A percentile compares a stretch with the other conserved stretches of the same genome.
Evolutionary conservation across 2,888 invertebrate species (phyloP).

Genomic region (Eupithecia insigniata): DNA sequence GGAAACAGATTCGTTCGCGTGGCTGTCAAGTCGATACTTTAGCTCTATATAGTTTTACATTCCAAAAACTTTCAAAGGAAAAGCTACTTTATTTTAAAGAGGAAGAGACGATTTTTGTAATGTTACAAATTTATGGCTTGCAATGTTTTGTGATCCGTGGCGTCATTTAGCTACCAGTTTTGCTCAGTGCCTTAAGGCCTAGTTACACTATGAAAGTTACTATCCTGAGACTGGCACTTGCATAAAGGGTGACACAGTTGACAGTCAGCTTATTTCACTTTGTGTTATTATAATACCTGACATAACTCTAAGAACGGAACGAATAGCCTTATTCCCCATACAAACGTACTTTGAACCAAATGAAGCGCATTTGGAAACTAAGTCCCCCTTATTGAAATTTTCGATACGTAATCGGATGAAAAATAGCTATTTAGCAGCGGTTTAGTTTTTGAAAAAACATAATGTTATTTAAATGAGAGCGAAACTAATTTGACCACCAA

Average conservation of each 20-base stretch:
- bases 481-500: too few relatives aligned
- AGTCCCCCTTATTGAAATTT: too few relatives aligned
- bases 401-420: too few relatives aligned
- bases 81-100: conserved; percentile 39
- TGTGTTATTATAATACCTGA: background rate
- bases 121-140: conserved; percentile 52
- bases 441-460: too few relatives aligned
- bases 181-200: conserved; percentile 55
- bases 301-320: too few relatives aligned
- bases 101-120: conserved; percentile 43
- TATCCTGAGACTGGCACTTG: background rate
- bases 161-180: conserved; percentile 64
- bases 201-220: conserved; percentile 33
- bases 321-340: too few relatives aligned
- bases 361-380: too few relatives aligned
- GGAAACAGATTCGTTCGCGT: conserved; percentile 54
- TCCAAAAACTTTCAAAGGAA: conserved; percentile 32
- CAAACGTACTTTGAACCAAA: too few relatives aligned
- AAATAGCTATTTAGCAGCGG: too few relatives aligned
- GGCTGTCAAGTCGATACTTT: conserved; percentile 49
- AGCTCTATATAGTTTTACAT: conserved; percentile 45
- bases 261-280: background rate
- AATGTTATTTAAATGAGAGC: too few relatives aligned
- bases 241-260: background rate
- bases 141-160: conserved; percentile 58